Evolutionary conservation across 2,888 invertebrate genomes (phyloP).

Genomic region (Calephelis perditalis): DNA sequence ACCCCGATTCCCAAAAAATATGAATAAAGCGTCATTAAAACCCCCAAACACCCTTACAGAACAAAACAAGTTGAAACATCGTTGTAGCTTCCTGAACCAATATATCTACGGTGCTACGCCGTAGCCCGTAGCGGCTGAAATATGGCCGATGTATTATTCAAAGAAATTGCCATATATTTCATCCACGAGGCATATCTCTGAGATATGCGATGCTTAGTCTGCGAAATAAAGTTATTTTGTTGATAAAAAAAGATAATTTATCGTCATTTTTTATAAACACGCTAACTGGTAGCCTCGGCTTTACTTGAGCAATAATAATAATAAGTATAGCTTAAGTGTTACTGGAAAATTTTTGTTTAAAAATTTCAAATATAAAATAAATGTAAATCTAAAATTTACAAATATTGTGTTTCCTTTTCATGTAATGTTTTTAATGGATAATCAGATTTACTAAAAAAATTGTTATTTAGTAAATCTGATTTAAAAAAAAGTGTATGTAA

Average conservation of each 20-base stretch:
- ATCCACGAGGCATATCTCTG: slow-evolving; percentile 75
- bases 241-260: slow-evolving; percentile 20
- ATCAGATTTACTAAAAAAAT: too few relatives aligned
- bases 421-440: too few relatives aligned
- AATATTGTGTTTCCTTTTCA: too few relatives aligned
- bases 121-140: slow-evolving; percentile 58
- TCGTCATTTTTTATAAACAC: slow-evolving; percentile 12
- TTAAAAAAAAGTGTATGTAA: too few relatives aligned
- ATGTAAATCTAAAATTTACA: too few relatives aligned
- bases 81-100: slow-evolving; percentile 40
- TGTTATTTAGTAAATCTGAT: too few relatives aligned
- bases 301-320: background rate
- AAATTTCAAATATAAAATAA: too few relatives aligned
- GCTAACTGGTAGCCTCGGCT: background rate
- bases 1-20: background rate
- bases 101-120: slow-evolving; percentile 40
- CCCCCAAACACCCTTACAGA: slow-evolving; percentile 20
- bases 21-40: slow-evolving; percentile 5
- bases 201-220: slow-evolving; percentile 52
- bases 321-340: background rate
- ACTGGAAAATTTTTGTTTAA: background rate
- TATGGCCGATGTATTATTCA: slow-evolving; percentile 81
- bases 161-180: slow-evolving; percentile 81
- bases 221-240: slow-evolving; percentile 18
- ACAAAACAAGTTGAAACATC: slow-evolving; percentile 45